Evolutionary conservation across 2,113 vertebrate species (phyloP), one percentile per base, ranked within the genome.

Genomic region (Gymnorhina tibicen): DNA sequence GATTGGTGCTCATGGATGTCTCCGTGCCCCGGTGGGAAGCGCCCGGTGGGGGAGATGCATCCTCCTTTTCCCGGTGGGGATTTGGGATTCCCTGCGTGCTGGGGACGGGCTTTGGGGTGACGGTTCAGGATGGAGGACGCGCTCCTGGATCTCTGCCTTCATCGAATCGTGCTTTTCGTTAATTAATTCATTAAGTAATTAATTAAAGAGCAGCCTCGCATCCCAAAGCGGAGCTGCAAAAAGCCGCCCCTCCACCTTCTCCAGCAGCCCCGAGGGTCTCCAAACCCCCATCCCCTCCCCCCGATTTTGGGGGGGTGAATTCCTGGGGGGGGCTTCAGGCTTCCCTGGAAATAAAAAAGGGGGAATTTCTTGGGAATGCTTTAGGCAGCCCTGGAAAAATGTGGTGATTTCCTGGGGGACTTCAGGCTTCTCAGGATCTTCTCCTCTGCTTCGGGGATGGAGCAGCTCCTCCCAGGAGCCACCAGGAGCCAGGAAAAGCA

Each of bases 361-460:
- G n/a, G n/a, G n/a, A n/a, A n/a, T n/a, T n/a, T n/a, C n/a, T n/a
- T n/a, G n/a, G n/a, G n/a, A n/a, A n/a, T n/a, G n/a, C n/a, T n/a
- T n/a, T n/a, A n/a, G n/a, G n/a, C n/a, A n/a, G n/a, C n/a, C n/a
- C n/a, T n/a, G n/a, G n/a, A n/a, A n/a, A n/a, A n/a, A n/a, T n/a
- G n/a, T n/a, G n/a, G n/a, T n/a, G n/a, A n/a, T n/a, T n/a, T n/a
- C n/a, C n/a, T n/a, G n/a, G n/a, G n/a, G n/a, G n/a, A n/a, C n/a
- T n/a, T n/a, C n/a, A n/a, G n/a, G n/a, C n/a, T n/a, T n/a, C n/a
- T n/a, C n/a, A n/a, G n/a, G n/a, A n/a, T n/a, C n/a, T n/a, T n/a
- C n/a, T n/a, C n/a, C n/a, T n/a, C n/a, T n/a, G n/a, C n/a, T 62
- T 13, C 13, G 0, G n/a, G 63, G 18, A 21, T 0, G 2, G 32